Conservation (phyloP, 1,140 invertebrate species). For the Conus ventricosus region DNA sequence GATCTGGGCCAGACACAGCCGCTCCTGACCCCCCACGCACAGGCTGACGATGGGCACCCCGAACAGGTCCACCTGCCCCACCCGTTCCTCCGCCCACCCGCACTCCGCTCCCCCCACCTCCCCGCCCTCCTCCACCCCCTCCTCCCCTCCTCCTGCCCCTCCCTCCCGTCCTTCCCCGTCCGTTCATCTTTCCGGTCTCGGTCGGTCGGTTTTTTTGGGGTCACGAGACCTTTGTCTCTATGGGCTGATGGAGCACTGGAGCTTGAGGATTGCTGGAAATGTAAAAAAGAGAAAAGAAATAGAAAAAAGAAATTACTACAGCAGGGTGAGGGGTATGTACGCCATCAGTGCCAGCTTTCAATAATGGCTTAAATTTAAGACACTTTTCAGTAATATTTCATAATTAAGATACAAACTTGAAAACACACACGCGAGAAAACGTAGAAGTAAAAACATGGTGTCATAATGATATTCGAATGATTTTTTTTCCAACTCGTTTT, state of each 20-base stretch:
- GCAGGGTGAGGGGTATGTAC: too few relatives aligned
- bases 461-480: too few relatives aligned
- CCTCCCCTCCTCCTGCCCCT: neutral
- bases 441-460: too few relatives aligned
- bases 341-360: too few relatives aligned
- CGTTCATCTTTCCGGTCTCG: neutral
- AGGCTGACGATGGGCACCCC: conserved; percentile 95
- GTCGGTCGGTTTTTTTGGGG: neutral
- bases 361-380: too few relatives aligned
- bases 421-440: too few relatives aligned
- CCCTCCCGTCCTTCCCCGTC: neutral
- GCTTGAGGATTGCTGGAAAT: neutral
- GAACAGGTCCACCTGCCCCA: conserved; percentile 91
- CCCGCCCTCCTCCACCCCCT: neutral
- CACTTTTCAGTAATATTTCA: too few relatives aligned
- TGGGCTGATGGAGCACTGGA: neutral
- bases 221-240: neutral
- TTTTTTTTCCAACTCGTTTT: too few relatives aligned
- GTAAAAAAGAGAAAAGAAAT: too few relatives aligned
- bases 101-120: neutral
- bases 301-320: too few relatives aligned
- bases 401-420: too few relatives aligned
- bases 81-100: conserved; percentile 72
- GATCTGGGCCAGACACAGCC: conserved; percentile 96
- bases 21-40: conserved; percentile 91